Percentiles rank a stretch among this genome's conserved stretches.
Evolutionary conservation across 1,140 invertebrate genomes (phyloP).

Genomic region (Temnothorax nylanderi): DNA sequence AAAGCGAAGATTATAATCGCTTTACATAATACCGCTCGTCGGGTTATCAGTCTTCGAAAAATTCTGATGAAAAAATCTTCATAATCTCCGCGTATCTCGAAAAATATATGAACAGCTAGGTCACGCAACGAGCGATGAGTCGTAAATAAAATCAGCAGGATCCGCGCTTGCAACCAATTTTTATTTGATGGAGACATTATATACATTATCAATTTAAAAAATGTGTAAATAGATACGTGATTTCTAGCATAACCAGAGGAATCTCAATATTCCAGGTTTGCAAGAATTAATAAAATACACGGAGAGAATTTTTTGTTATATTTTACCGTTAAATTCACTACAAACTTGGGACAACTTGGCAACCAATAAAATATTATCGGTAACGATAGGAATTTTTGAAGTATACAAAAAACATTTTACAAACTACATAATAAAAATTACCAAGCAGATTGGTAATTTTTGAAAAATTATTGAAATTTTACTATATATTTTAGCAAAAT

Average conservation of each 20-base stretch:
- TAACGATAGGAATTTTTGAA: no score
- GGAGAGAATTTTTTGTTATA: no score
- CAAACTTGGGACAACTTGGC: no score
- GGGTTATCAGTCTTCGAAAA: conserved; percentile 25
- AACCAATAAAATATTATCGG: no score
- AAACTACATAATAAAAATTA: no score
- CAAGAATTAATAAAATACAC: neutral
- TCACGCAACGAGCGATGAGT: conserved; percentile 1
- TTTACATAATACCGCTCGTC: conserved; percentile 51
- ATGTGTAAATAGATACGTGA: neutral
- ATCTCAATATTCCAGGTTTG: neutral
- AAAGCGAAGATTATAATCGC: conserved; percentile 50
- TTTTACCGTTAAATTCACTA: no score
- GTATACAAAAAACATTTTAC: no score
- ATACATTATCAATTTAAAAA: conserved; percentile 4
- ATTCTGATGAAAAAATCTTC: conserved; percentile 27
- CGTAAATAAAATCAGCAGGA: neutral
- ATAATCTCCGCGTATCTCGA: neutral
- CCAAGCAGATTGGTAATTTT: no score
- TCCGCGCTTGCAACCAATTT: neutral
- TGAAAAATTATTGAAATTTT: no score
- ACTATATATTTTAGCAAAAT: no score
- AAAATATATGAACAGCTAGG: neutral
- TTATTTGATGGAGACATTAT: neutral
- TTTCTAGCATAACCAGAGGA: neutral